Evolutionary conservation across 1,140 invertebrate species (phyloP), one percentile per base, ranked within the genome.

Genomic region (Drosophila mayri): DNA sequence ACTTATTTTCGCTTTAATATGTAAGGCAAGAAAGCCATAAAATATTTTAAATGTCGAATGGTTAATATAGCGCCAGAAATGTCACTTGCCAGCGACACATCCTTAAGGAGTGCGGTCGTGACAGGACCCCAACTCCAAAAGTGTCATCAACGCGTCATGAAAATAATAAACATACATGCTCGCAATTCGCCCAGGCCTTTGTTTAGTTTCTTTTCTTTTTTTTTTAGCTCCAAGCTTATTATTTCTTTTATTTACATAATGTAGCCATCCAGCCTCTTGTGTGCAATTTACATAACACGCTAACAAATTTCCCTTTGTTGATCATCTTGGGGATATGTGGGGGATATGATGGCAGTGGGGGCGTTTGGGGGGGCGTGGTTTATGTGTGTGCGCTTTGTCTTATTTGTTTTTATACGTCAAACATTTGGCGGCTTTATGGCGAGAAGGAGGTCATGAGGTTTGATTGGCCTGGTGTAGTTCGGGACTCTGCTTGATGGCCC

Each of bases 221-320:
- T 35, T 35, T 64, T 44, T 50, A 16, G 32, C 32, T 38, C 35
- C n/a, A 43, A 71, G 80, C 80, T 88, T 87, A 87, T 87, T 87
- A 88, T 87, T 88, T 88, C 75, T 88, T 88, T 90, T 88, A 88
- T 88, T 88, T 88, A 88, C 84, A 88, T 88, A 88, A 84, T 77
- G 81, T 84, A 65, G 68, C 74, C 74, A 70, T 70, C 81, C 81
- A 79, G 55, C 79, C 81, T 82, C 75, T 88, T 71, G 80, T 84
- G 85, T 78, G 84, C 84, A 88, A 88, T 88, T 88, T 88, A 84
- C 84, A 87, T 88, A 88, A 88, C 84, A 84, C 85, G 84, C 84
- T 65, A 88, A 87, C 85, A 88, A 87, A 87, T 87, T 75, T 76
- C 47, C 62, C 59, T 59, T 32, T 76, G 67, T 46, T 76, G 80